Evolutionary conservation across 2,888 invertebrate species (phyloP), one percentile per base, ranked within the genome.

Genomic region (Lasiommata megera): DNA sequence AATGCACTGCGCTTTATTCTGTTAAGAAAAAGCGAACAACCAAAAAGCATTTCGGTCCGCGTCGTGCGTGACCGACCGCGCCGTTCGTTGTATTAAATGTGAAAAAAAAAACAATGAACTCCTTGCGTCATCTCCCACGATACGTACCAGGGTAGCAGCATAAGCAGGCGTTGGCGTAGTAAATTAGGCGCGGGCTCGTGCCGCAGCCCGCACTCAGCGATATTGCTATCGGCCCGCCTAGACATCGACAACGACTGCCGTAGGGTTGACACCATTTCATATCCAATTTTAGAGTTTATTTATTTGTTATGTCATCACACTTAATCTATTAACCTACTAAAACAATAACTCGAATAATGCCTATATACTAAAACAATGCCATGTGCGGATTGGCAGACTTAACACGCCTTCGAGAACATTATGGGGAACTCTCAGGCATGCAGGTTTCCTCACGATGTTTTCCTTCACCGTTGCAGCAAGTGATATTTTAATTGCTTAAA

Each of bases 181-280:
- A 82, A 85, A 86, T 74, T 74, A 74, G 73, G 73, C 71, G 69
- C 65, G 64, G 67, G 69, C 68, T 67, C 63, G 57, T 61, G 61
- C 69, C 76, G 80, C 82, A 84, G 87, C 85, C 84, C 76, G 80
- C 82, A 85, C 88, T 86, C 84, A 84, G 86, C 85, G 84, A 85
- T 87, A 87, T 87, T 87, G 84, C 86, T 87, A 85, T 85, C 84
- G 85, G 82, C 82, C 84, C 84, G 84, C 83, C 79, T 79, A 78
- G 77, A 60, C 37, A 28, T 23, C 38, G 37, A 50, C 48, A 48
- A 34, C 14, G 16, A 56, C 74, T 44, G 14, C 14, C 3, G 6
- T 14, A 44, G 44, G 44, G 44, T 16, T 44, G 6, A 12, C 43
- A 43, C 43, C 9, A 11, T 17, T 11, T 40, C 9, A 1, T 40